These are phyloP conservation scores for Apus apus DNA, from an alignment of 2,113 vertebrate genomes.

Conservation along the genomic window DNA sequence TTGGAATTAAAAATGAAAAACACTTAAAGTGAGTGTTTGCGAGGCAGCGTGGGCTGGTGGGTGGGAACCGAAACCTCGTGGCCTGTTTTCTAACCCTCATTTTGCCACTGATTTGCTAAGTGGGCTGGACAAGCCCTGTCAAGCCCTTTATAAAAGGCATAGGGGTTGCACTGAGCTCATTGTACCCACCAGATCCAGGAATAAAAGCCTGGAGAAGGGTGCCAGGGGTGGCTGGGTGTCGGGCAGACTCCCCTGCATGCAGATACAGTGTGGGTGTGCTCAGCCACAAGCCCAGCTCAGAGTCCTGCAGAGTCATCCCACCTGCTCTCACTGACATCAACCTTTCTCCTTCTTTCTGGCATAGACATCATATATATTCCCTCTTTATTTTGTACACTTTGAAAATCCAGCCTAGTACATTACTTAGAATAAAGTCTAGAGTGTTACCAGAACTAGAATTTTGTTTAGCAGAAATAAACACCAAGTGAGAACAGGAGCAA, in stretches of 20 bases:
- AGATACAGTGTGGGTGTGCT: rapidly evolving
- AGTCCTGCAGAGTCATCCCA: too few relatives aligned
- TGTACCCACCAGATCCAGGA: neutral
- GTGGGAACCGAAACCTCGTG: rapidly evolving
- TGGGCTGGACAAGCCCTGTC: neutral
- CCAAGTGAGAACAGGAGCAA: neutral
- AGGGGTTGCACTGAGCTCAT: neutral
- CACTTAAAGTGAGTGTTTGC: neutral
- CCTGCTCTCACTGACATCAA: too few relatives aligned
- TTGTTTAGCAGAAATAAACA: neutral
- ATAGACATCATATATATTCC: neutral
- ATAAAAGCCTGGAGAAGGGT: neutral
- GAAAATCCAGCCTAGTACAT: neutral
- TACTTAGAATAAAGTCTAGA: neutral
- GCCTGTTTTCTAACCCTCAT: neutral
- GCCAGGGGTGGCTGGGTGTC: too few relatives aligned
- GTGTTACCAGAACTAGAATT: neutral
- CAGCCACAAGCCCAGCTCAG: neutral
- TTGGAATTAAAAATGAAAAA: neutral
- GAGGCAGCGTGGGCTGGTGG: neutral
- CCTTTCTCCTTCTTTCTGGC: neutral
- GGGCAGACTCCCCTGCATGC: neutral
- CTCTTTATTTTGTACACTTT: neutral
- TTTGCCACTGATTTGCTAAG: neutral
- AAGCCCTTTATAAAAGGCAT: neutral